These are phyloP conservation scores for Poeciliopsis retropinna DNA, from an alignment of 2,113 vertebrate genomes.

Conservation along the genomic window DNA sequence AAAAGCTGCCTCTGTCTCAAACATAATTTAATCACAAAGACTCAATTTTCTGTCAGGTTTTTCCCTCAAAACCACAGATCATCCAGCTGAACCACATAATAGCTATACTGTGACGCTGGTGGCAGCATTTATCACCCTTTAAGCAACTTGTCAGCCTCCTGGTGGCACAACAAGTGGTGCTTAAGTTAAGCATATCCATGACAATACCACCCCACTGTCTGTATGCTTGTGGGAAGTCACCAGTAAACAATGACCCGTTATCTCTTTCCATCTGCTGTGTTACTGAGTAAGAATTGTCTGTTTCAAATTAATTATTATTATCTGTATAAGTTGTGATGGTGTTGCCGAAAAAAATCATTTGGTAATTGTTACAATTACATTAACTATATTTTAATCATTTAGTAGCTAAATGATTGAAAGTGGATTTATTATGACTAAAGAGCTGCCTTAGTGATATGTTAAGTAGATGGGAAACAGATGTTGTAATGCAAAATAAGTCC, in stretches of 20 bases:
- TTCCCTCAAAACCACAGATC: neutral
- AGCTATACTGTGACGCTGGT: conserved; percentile 35
- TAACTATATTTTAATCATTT: too few species aligned
- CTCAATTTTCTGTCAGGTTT: neutral
- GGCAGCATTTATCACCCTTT: conserved; percentile 15
- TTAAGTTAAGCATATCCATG: conserved; percentile 34
- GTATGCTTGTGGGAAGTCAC: conserved; percentile 9
- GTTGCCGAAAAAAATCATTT: neutral
- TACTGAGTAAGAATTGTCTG: neutral
- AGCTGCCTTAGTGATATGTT: neutral
- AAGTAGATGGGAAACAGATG: neutral
- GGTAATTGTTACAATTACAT: neutral
- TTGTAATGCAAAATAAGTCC: neutral
- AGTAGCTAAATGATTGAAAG: neutral
- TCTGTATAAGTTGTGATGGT: too few species aligned
- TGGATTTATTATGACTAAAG: neutral
- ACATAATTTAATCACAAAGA: conserved; percentile 21
- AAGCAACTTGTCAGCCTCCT: conserved; percentile 30
- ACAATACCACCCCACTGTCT: neutral
- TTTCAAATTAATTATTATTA: too few species aligned
- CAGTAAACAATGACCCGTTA: neutral
- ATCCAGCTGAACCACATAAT: conserved; percentile 5
- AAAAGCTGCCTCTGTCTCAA: neutral
- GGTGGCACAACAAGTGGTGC: conserved; percentile 25
- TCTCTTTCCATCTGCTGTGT: neutral